Evolutionary conservation across 2,113 vertebrate genomes (phyloP).

Genomic region (Gasterosteus nipponicus): DNA sequence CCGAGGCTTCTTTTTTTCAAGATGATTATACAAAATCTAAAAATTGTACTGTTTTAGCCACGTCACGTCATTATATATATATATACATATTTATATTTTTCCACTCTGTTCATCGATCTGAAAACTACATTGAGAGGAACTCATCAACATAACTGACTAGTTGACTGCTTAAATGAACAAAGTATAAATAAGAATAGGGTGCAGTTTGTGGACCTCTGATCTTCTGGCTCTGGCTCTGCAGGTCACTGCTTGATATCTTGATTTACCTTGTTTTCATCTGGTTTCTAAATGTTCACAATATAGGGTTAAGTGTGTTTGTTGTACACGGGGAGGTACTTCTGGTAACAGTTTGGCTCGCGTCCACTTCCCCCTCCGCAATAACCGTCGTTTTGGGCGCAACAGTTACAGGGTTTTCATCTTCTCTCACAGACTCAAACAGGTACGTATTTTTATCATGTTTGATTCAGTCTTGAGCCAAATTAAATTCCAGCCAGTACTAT

Average conservation of each 20-base stretch:
- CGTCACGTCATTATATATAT: no score
- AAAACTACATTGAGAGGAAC: not conserved
- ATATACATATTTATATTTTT: no score
- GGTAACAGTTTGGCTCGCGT: not conserved
- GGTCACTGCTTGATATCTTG: not conserved
- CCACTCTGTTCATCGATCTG: not conserved
- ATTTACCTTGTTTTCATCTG: no score
- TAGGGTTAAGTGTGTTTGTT: not conserved
- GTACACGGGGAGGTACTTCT: not conserved
- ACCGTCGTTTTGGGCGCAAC: not conserved
- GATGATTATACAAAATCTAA: no score
- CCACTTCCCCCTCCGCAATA: not conserved
- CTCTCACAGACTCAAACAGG: not conserved
- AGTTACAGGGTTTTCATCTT: not conserved
- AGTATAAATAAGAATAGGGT: no score
- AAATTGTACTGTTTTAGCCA: no score
- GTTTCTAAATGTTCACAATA: not conserved
- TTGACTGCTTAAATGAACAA: not conserved
- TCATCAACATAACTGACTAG: not conserved
- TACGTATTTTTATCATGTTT: not conserved
- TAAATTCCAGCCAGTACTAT: accelerated
- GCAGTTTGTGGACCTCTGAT: not conserved
- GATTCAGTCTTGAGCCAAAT: no score
- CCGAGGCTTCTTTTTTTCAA: no score
- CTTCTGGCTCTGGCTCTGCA: not conserved